These are phyloP conservation scores for Pomacea canaliculata DNA, from an alignment of 2,888 invertebrate genomes.

Conservation along the genomic window DNA sequence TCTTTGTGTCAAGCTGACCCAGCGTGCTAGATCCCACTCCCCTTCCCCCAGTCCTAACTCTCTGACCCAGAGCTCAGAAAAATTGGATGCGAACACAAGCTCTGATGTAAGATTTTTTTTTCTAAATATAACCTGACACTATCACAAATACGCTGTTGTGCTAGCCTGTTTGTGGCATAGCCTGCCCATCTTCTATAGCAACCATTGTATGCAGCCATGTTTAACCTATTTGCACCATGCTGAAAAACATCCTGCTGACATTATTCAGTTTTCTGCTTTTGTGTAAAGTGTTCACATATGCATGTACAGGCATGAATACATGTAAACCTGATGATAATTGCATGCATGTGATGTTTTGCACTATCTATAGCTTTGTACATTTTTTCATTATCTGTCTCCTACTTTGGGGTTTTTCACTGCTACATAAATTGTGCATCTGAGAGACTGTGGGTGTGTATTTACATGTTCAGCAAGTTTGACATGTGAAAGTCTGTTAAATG, in stretches of 20 bases:
- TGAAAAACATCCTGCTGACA: background rate
- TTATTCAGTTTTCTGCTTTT: too few species aligned
- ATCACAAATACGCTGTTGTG: background rate
- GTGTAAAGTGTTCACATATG: too few species aligned
- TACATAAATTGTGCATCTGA: too few species aligned
- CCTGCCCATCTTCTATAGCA: background rate
- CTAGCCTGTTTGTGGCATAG: background rate
- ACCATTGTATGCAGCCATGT: background rate
- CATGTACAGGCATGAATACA: too few species aligned
- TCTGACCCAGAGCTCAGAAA: slow-evolving; percentile 35
- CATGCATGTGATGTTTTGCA: too few species aligned
- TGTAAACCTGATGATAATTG: too few species aligned
- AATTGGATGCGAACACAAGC: background rate
- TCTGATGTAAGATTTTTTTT: slow-evolving; percentile 3
- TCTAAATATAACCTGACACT: background rate
- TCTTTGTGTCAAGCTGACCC: slow-evolving; percentile 25
- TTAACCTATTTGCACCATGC: background rate
- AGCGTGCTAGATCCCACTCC: slow-evolving; percentile 20
- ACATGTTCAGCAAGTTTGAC: too few species aligned
- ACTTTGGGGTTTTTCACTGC: too few species aligned
- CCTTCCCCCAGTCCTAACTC: slow-evolving; percentile 21
- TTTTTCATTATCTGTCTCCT: too few species aligned
- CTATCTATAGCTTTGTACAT: too few species aligned
- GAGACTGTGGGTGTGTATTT: too few species aligned
- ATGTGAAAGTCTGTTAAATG: too few species aligned